A percentile compares a stretch with the other conserved stretches of the same genome.
phyloP scores from a whole-genome alignment of 2,888 invertebrate species.

The Sussaba pulchella region DNA sequence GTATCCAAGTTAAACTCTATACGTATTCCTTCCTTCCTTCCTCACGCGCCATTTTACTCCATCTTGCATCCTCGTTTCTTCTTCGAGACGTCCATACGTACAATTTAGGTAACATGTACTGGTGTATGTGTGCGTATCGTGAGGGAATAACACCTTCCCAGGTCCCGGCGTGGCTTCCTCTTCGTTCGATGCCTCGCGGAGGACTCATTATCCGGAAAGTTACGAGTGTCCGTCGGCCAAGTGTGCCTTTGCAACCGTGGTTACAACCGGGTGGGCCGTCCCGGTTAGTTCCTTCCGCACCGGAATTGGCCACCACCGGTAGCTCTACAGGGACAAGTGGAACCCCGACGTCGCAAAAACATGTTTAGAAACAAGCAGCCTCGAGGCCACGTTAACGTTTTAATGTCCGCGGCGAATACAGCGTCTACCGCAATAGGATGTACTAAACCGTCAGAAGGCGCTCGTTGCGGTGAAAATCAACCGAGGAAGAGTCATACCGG shows the following conservation, averaged over 20 bases:
- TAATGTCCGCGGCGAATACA: slow-evolving; percentile 13
- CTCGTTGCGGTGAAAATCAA: background rate
- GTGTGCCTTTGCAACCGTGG: slow-evolving; percentile 59
- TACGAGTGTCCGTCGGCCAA: slow-evolving; percentile 66
- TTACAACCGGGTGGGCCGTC: slow-evolving; percentile 36
- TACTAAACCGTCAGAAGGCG: background rate
- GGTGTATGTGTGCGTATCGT: too few relatives aligned
- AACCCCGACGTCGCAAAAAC: too few relatives aligned
- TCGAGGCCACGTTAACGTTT: slow-evolving; percentile 36
- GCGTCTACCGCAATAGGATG: slow-evolving; percentile 13
- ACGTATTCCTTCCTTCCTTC: slow-evolving; percentile 52
- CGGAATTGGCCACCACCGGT: slow-evolving; percentile 46
- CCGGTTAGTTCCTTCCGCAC: slow-evolving; percentile 44
- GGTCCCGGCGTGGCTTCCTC: slow-evolving; percentile 64
- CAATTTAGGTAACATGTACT: too few relatives aligned
- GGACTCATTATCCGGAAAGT: slow-evolving; percentile 70
- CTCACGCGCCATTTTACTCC: slow-evolving; percentile 20
- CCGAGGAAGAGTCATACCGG: background rate
- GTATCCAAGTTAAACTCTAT: slow-evolving; percentile 52
- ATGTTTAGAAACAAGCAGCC: slow-evolving; percentile 51
- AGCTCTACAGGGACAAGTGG: slow-evolving; percentile 35
- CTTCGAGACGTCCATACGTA: background rate
- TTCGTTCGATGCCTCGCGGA: slow-evolving; percentile 34
- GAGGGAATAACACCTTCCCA: slow-evolving; percentile 55
- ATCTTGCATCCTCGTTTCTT: slow-evolving; percentile 3